A percentile compares a stretch with the other conserved stretches of the same genome.
These are phyloP conservation scores for Megastigmus dorsalis DNA, from an alignment of 2,888 invertebrate species.

Conservation along the genomic window DNA sequence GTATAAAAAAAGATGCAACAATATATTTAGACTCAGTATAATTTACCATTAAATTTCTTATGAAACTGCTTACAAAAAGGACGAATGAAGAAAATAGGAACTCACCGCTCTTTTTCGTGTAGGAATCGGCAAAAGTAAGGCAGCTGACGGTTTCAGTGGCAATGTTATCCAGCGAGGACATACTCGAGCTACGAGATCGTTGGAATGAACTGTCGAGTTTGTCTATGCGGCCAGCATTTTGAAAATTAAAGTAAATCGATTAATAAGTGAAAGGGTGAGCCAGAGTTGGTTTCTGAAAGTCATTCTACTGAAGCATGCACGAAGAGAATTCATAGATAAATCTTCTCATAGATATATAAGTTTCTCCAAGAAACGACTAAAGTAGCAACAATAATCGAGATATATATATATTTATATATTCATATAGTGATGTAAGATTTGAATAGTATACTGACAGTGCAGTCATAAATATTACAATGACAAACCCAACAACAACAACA, in stretches of 20 bases:
- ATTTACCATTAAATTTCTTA: no score
- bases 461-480: constrained; percentile 55
- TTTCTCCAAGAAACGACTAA: constrained; percentile 58
- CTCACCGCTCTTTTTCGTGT: constrained; percentile 93
- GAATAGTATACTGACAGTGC: constrained; percentile 48
- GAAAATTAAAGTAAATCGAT: constrained; percentile 53
- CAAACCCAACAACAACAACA: constrained; percentile 61
- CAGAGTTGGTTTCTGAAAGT: constrained; percentile 38
- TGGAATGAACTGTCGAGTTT: constrained; percentile 98
- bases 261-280: constrained; percentile 16
- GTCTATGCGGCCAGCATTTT: constrained; percentile 87
- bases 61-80: no score
- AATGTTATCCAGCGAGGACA: constrained; percentile 98
- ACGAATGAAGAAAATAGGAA: no score
- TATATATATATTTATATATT: constrained; percentile 32
- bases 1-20: no score
- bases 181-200: constrained; percentile 96
- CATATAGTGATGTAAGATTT: constrained; percentile 53
- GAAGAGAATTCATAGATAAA: constrained; percentile 60
- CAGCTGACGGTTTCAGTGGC: constrained; percentile 96
- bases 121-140: constrained; percentile 96
- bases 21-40: no score
- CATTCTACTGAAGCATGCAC: constrained; percentile 67
- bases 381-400: constrained; percentile 59
- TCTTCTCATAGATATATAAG: constrained; percentile 55